Conservation (phyloP, 2,888 invertebrate genomes). For the Papilio demoleus region DNA sequence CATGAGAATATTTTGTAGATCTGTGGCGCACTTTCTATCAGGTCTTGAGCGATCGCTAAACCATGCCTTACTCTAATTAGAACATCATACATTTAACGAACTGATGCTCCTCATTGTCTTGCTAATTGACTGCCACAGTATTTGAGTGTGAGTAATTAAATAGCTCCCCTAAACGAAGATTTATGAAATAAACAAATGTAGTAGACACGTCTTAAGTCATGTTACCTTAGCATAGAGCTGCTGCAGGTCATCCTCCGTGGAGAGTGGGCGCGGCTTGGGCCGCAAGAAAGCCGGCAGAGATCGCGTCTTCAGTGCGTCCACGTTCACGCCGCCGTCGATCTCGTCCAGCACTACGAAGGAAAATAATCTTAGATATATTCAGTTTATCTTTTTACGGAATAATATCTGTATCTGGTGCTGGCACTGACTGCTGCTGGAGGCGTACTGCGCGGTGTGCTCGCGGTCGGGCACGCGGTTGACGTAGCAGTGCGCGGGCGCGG, state of each 20-base stretch:
- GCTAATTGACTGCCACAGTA: no score
- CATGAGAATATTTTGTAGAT: no score
- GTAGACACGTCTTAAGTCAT: no score
- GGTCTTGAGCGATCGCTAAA: no score
- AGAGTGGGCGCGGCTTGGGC: conserved; percentile 86
- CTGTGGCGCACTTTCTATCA: no score
- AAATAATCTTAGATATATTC: neutral
- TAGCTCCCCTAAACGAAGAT: no score
- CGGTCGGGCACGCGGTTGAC: conserved; percentile 56
- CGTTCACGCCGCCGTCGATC: conserved; percentile 73
- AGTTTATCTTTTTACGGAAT: no score
- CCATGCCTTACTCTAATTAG: no score
- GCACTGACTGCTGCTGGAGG: conserved; percentile 86
- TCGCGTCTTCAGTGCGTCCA: conserved; percentile 83
- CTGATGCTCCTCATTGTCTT: no score
- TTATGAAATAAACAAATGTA: no score
- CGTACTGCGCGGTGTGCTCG: conserved; percentile 78
- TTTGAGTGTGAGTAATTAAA: no score
- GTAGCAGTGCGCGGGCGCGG: conserved; percentile 51
- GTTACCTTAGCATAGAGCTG: conserved; percentile 88
- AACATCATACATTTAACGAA: no score
- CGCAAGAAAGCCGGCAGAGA: conserved; percentile 88
- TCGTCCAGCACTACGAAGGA: conserved; percentile 84
- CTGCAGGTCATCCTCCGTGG: conserved; percentile 87
- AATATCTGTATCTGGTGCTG: neutral